Evolutionary conservation across 2,888 invertebrate genomes (phyloP).

Genomic region (Thera britannica): DNA sequence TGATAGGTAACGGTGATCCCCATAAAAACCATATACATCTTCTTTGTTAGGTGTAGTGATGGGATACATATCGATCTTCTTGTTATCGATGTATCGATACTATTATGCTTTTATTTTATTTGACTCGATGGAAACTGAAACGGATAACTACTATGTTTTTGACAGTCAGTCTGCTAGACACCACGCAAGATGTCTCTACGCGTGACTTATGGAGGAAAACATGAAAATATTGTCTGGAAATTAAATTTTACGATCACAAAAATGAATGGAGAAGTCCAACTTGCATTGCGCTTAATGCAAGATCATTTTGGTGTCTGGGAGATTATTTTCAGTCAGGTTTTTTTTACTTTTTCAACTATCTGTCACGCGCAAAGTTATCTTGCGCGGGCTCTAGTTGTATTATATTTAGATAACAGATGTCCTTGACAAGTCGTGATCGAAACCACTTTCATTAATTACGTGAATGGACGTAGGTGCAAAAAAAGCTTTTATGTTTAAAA

Average conservation of each 20-base stretch:
- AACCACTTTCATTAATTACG: slow-evolving; percentile 60
- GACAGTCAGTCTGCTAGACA: background rate
- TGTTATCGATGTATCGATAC: slow-evolving; percentile 27
- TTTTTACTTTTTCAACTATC: too few relatives aligned
- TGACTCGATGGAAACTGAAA: background rate
- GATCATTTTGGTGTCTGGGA: too few relatives aligned
- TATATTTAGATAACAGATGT: slow-evolving; percentile 44
- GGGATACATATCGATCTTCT: slow-evolving; percentile 26
- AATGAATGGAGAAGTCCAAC: too few relatives aligned
- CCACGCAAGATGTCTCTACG: too few relatives aligned
- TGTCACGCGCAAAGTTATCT: too few relatives aligned
- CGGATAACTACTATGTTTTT: background rate
- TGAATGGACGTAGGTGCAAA: slow-evolving; percentile 48
- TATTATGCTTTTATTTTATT: background rate
- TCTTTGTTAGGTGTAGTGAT: slow-evolving; percentile 55
- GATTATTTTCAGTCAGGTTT: too few relatives aligned
- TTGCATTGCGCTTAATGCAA: too few relatives aligned
- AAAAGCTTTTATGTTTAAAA: slow-evolving; percentile 38
- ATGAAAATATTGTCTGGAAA: too few relatives aligned
- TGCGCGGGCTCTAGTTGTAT: background rate
- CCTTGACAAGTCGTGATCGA: slow-evolving; percentile 72
- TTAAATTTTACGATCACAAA: too few relatives aligned
- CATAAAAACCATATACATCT: slow-evolving; percentile 64
- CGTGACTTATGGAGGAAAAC: too few relatives aligned
- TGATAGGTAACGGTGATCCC: slow-evolving; percentile 66